Evolutionary conservation across 2,797 vertebrate species (phyloP).

Genomic region (Neopelma chrysocephalum): DNA sequence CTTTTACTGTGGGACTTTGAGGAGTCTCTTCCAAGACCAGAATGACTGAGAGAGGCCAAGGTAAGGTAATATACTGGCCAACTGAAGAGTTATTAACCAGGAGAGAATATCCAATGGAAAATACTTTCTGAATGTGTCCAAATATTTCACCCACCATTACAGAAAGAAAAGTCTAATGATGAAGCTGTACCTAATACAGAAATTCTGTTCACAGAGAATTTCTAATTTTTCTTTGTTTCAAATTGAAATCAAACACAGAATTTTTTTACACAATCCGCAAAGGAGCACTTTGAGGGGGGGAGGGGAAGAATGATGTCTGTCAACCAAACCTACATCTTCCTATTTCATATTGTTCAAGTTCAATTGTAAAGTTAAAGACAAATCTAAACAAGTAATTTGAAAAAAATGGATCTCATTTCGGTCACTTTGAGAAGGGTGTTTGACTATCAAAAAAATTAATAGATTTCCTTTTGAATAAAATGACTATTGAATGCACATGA

Average conservation of each 20-base stretch:
- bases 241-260: not conserved
- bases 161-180: not conserved
- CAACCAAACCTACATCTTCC: not conserved
- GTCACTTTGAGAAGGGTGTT: not conserved
- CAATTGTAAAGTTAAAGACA: not conserved
- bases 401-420: not conserved
- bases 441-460: not conserved
- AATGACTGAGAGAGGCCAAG: not conserved
- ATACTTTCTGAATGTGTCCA: not conserved
- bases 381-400: not conserved
- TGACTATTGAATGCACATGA: not conserved
- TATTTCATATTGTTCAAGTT: not conserved
- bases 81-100: not conserved
- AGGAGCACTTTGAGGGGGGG: not conserved
- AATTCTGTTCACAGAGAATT: not conserved
- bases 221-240: not conserved
- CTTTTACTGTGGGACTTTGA: not conserved
- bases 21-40: not conserved
- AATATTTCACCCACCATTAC: not conserved
- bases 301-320: not conserved
- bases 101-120: not conserved
- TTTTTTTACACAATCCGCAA: not conserved
- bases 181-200: not conserved
- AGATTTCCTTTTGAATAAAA: not conserved
- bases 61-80: not conserved